These are phyloP conservation scores for Pangasius djambal DNA, from an alignment of 2,797 vertebrate genomes.

Conservation along the genomic window DNA sequence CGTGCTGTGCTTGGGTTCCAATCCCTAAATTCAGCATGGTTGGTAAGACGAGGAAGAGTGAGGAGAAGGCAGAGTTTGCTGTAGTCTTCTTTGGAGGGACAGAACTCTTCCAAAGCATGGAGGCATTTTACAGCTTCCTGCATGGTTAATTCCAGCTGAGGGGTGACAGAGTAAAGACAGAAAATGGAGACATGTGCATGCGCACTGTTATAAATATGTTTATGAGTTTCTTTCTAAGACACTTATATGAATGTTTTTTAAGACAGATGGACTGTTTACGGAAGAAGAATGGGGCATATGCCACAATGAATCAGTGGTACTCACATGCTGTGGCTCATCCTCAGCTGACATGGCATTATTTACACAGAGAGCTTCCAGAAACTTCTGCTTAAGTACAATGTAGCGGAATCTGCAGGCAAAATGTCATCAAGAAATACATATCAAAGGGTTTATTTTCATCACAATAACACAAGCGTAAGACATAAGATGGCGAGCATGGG, in stretches of 20 bases:
- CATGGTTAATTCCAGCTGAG: conserved; percentile 95
- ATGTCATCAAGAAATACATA: not conserved
- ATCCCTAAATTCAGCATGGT: conserved; percentile 98
- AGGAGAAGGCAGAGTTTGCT: conserved; percentile 96
- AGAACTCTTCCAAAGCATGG: conserved; percentile 92
- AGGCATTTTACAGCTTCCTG: conserved; percentile 97
- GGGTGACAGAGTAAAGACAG: not conserved
- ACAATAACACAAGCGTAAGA: not conserved
- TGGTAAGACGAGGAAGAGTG: conserved; percentile 94
- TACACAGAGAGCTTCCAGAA: conserved; percentile 96
- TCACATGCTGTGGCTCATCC: conserved; percentile 97
- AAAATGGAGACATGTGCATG: not conserved
- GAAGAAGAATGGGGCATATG: not conserved
- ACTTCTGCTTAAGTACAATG: conserved; percentile 97
- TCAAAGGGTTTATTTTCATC: not conserved
- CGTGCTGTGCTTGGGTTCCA: conserved; percentile 98
- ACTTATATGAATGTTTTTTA: not conserved
- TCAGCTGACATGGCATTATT: conserved; percentile 98
- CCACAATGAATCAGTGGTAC: conserved; percentile 56
- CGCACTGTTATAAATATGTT: not conserved
- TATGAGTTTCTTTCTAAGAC: not conserved
- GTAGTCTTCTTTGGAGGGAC: conserved; percentile 95
- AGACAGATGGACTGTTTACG: not conserved
- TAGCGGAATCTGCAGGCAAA: conserved; percentile 87
- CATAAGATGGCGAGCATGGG: not conserved